Evolutionary conservation across 2,888 invertebrate genomes (phyloP).

Genomic region (Nebria salina): DNA sequence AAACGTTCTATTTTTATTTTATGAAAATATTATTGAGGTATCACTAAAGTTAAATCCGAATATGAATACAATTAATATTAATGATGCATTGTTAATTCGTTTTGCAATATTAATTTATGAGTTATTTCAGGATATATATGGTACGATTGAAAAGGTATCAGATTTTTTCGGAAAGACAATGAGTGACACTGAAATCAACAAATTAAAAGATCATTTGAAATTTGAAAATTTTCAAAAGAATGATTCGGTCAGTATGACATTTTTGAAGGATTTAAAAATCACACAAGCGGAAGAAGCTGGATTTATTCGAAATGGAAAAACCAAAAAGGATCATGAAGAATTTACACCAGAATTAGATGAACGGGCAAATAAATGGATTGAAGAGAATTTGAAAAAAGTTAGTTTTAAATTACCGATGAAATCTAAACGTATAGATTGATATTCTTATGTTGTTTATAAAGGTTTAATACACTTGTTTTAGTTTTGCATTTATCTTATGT

Average conservation of each 20-base stretch:
- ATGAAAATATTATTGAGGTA: slow-evolving; percentile 80
- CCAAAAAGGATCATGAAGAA: slow-evolving; percentile 76
- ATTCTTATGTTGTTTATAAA: not conserved
- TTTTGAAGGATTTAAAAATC: slow-evolving; percentile 71
- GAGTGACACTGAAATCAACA: slow-evolving; percentile 67
- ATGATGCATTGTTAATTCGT: too few relatives aligned
- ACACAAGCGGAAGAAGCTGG: slow-evolving; percentile 67
- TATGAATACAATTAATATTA: not conserved
- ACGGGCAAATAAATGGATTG: slow-evolving; percentile 77
- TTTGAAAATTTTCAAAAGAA: slow-evolving; percentile 86
- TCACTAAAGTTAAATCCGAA: slow-evolving; percentile 5
- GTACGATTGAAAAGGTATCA: slow-evolving; percentile 68
- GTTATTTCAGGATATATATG: slow-evolving; percentile 68
- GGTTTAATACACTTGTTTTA: too few relatives aligned
- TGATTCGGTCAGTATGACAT: slow-evolving; percentile 78
- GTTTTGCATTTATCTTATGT: too few relatives aligned
- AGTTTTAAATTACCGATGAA: slow-evolving; percentile 68
- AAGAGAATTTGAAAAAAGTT: slow-evolving; percentile 69
- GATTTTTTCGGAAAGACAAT: slow-evolving; percentile 71
- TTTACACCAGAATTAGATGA: slow-evolving; percentile 74
- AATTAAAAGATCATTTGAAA: slow-evolving; percentile 76
- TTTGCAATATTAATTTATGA: too few relatives aligned
- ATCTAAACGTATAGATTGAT: not conserved
- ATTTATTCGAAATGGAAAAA: slow-evolving; percentile 76
- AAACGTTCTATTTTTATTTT: slow-evolving; percentile 80